phyloP scores from a whole-genome alignment of 2,113 vertebrate species.

The Neogale vison region DNA sequence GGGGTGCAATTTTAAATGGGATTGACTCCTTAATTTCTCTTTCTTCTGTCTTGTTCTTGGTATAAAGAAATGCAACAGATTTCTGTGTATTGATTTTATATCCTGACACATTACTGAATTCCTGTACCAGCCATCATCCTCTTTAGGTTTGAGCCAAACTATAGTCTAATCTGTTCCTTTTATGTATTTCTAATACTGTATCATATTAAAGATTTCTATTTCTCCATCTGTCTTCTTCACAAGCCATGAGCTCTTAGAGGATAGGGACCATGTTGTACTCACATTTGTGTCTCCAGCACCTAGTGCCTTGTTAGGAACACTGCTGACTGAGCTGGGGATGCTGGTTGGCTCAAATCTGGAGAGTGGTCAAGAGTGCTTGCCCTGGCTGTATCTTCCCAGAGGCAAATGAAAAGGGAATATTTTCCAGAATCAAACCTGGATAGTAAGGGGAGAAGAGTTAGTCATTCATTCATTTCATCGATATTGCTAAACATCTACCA shows the following conservation, averaged over 20 bases:
- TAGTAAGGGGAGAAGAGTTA: neutral
- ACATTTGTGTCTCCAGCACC: neutral
- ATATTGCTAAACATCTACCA: neutral
- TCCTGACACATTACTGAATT: too few relatives aligned
- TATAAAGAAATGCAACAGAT: too few relatives aligned
- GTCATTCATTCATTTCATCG: neutral
- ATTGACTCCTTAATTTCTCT: too few relatives aligned
- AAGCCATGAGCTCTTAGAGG: neutral
- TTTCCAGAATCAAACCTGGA: neutral
- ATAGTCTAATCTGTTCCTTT: neutral
- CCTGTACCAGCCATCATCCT: too few relatives aligned
- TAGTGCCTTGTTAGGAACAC: neutral
- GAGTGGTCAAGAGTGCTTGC: neutral
- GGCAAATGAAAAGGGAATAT: neutral
- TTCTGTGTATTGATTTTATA: too few relatives aligned
- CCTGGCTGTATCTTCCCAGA: neutral
- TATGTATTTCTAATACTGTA: neutral
- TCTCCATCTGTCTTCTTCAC: neutral
- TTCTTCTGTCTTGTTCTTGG: too few relatives aligned
- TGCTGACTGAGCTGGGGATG: neutral
- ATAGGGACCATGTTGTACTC: neutral
- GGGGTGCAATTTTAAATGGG: too few relatives aligned
- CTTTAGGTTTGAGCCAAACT: neutral
- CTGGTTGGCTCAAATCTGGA: neutral
- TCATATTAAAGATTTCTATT: neutral